A percentile compares a stretch with the other conserved stretches of the same genome.
phyloP scores from a whole-genome alignment of 2,113 vertebrate species.

The Chunga burmeisteri region DNA sequence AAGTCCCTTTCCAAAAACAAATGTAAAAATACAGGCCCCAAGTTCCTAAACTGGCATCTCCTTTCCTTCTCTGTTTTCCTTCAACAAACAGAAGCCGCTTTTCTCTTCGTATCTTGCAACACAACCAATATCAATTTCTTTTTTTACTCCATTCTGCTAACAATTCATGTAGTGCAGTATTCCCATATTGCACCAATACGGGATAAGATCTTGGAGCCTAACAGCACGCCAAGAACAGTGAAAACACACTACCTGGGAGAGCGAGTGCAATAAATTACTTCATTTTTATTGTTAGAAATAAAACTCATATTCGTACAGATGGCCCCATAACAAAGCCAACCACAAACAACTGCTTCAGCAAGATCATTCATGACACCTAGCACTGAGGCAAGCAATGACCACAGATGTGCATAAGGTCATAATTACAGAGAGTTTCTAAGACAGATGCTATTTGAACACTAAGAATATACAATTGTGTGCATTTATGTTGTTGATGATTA shows the following conservation, averaged over 20 bases:
- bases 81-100: neutral
- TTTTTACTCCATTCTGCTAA: neutral
- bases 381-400: neutral
- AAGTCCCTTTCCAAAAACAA: neutral
- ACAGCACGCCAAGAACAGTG: neutral
- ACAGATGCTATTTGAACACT: neutral
- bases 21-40: neutral
- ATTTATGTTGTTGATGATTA: neutral
- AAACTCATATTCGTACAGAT: neutral
- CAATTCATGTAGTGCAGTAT: neutral
- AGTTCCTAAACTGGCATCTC: neutral
- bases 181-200: neutral
- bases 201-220: neutral
- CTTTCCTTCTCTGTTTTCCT: neutral
- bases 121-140: neutral
- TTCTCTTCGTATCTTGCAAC: neutral
- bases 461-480: no score
- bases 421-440: neutral
- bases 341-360: neutral
- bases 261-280: fast-evolving
- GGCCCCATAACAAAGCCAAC: neutral
- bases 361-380: neutral
- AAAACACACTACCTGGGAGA: neutral
- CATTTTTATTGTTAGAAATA: neutral
- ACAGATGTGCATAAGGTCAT: neutral